Conservation (phyloP, 2,888 invertebrate species). For the Melanostoma mellinum region DNA sequence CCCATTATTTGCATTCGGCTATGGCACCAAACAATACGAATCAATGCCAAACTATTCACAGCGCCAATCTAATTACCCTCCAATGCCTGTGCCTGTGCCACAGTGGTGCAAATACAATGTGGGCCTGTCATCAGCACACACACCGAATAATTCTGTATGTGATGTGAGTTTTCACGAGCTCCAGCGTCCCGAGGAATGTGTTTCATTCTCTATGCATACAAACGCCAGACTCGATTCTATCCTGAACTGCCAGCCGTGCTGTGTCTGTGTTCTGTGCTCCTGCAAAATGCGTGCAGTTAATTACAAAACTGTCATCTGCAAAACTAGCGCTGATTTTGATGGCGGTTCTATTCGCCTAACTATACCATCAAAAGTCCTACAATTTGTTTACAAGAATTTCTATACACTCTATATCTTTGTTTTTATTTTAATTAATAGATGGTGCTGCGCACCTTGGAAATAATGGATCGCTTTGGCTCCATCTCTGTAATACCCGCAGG, state of each 20-base stretch:
- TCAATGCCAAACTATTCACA: constrained; percentile 71
- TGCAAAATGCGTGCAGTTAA: constrained; percentile 79
- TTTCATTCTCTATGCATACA: constrained; percentile 44
- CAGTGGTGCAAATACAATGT: constrained; percentile 66
- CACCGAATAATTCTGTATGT: constrained; percentile 27
- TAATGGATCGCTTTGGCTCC: constrained; percentile 32
- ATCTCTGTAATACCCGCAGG: constrained; percentile 43
- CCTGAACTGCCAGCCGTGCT: neutral
- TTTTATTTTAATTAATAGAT: constrained; percentile 57
- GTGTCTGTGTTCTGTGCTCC: constrained; percentile 27
- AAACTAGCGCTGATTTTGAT: constrained; percentile 75
- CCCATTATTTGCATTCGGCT: constrained; percentile 64
- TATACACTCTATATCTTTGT: constrained; percentile 23
- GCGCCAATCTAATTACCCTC: constrained; percentile 71
- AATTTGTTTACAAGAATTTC: constrained; percentile 60
- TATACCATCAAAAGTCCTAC: constrained; percentile 54
- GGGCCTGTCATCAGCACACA: constrained; percentile 68
- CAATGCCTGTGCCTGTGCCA: constrained; percentile 40
- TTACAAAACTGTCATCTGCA: constrained; percentile 82
- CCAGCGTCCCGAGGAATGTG: constrained; percentile 26
- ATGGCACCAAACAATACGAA: constrained; percentile 61
- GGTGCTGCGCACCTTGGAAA: constrained; percentile 15
- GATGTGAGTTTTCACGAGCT: constrained; percentile 54
- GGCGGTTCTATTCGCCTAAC: constrained; percentile 55
- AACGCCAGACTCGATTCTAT: constrained; percentile 8